These are phyloP conservation scores for Etia nguti DNA, from an alignment of 2,113 vertebrate species.

Conservation along the genomic window DNA sequence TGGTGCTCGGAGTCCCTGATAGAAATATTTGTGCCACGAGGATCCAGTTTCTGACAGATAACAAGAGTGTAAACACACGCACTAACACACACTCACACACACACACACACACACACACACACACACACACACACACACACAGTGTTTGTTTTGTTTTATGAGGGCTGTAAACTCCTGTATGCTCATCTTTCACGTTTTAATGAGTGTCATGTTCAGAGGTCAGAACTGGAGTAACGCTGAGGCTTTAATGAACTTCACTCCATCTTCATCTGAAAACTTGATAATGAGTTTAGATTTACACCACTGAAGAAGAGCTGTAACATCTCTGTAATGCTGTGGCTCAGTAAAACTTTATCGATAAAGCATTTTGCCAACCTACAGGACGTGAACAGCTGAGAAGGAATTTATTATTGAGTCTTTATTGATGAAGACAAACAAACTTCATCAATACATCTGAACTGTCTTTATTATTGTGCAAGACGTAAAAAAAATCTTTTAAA, in stretches of 20 bases:
- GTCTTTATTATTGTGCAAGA: neutral
- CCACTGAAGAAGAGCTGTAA: neutral
- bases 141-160: neutral
- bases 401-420: neutral
- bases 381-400: neutral
- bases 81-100: neutral
- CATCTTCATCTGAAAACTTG: neutral
- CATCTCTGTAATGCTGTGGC: neutral
- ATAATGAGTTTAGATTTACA: neutral
- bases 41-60: conserved; percentile 9
- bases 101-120: neutral
- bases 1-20: neutral
- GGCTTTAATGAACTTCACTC: neutral
- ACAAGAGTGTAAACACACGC: neutral
- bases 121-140: neutral
- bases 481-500: neutral
- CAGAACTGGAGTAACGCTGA: neutral
- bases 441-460: neutral
- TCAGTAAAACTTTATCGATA: neutral
- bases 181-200: neutral
- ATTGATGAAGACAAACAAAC: neutral
- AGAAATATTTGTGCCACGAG: neutral
- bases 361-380: neutral
- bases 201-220: neutral
- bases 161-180: neutral